phyloP scores from a whole-genome alignment of 2,113 vertebrate species.

The Struthidea cinerea region DNA sequence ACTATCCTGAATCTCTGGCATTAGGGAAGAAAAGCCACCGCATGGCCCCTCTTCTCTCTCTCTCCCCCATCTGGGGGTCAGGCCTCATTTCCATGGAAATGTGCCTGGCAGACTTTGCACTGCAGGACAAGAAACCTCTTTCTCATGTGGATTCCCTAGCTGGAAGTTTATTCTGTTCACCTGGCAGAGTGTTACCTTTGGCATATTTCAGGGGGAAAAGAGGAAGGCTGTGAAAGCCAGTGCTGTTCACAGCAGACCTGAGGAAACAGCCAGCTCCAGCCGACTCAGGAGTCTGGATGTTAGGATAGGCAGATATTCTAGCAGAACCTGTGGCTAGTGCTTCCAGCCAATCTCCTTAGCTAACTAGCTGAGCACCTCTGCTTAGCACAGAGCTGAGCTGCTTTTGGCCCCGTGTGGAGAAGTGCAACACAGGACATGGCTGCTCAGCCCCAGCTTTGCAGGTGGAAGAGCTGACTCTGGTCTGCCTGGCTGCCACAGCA shows the following conservation, averaged over 20 bases:
- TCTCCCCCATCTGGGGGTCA: rapidly evolving
- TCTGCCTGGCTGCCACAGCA: background rate
- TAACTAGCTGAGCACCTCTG: background rate
- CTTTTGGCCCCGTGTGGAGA: background rate
- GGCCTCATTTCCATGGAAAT: background rate
- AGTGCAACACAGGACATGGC: background rate
- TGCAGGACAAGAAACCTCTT: background rate
- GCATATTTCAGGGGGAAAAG: background rate
- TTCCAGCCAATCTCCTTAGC: background rate
- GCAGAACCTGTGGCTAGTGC: background rate
- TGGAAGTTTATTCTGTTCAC: background rate
- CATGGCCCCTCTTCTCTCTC: rapidly evolving
- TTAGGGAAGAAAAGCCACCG: background rate
- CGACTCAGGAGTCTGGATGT: background rate
- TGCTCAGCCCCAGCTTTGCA: background rate
- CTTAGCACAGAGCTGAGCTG: background rate
- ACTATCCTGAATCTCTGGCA: background rate
- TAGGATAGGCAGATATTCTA: background rate
- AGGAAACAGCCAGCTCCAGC: background rate
- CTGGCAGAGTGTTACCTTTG: background rate
- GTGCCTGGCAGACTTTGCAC: background rate
- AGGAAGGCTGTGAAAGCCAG: background rate
- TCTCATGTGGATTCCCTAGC: background rate
- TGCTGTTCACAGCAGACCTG: background rate
- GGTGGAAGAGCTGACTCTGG: background rate